Base-by-base conservation (phyloP, 2,113 vertebrate species). In the Turdus rufiventris region DNA sequence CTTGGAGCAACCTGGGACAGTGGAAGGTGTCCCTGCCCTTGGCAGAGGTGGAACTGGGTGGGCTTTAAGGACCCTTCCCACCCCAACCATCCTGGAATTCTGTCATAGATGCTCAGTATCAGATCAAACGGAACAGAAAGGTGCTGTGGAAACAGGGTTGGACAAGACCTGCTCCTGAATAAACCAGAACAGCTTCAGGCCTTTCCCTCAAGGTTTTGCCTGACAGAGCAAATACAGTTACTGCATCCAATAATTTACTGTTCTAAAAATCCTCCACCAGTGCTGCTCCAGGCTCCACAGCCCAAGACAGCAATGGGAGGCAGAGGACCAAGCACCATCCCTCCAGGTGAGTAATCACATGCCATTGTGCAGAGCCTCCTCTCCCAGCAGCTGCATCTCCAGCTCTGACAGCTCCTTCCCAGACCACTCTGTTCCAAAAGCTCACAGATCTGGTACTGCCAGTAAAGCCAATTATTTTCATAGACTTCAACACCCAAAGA, bases 261-360 rank as follows among this genome's bases (percentile, higher is more conserved):
- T 40, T 60, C 24, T n/a, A 61, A 68, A 60, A 54, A 75, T 33
- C 34, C 47, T 48, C 25, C 54, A 54, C 47, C 18, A 0, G 12
- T 6, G 17, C 38, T 82, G 47, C 38, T 66, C 8, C 74, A 63
- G 66, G 57, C 18, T 62, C 48, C 45, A 33, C n/a, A 33, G 10
- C 38, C 20, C 0, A 20, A 36, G 38, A 26, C 14, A 76, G 21
- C 0, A 1, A 15, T 12, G 26, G 21, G 36, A 60, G 53, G 33
- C 8, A 67, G 36, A 76, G 45, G 62, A 60, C 31, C 33, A 68
- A 76, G 45, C 36, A 43, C 45, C 28, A 26, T 21, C 26, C 33
- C 48, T 51, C 38, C 45, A 33, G 62, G 38, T 26, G 33, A 68
- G 33, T 3, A 51, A 68, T 10, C 26, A 86, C 17, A 60, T 28